These are phyloP conservation scores for Tetrapedia diversipes DNA, from an alignment of 2,888 invertebrate genomes.

Conservation along the genomic window DNA sequence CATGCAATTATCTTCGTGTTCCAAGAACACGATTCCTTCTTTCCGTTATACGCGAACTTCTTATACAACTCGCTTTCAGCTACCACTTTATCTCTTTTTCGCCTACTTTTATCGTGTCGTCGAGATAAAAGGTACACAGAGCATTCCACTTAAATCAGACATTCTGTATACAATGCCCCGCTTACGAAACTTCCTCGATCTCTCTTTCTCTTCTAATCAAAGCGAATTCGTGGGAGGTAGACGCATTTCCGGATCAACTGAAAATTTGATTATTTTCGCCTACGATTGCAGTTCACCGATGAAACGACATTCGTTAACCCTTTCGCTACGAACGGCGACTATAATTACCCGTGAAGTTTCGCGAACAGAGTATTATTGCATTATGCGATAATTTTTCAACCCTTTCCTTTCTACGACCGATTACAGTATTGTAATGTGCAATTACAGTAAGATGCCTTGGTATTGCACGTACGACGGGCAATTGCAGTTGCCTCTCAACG, in stretches of 20 bases:
- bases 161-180: conserved; percentile 2
- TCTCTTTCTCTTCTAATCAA: conserved; percentile 1
- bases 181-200: background rate
- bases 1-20: background rate
- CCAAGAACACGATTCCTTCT: background rate
- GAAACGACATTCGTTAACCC: too few relatives aligned
- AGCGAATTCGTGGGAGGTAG: conserved; percentile 11
- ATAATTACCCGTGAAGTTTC: too few relatives aligned
- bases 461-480: too few relatives aligned
- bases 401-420: too few relatives aligned
- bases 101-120: background rate
- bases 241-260: conserved; percentile 1
- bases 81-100: background rate
- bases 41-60: background rate
- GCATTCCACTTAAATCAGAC: conserved; percentile 14
- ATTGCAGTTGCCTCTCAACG: too few relatives aligned
- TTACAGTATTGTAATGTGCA: too few relatives aligned
- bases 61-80: background rate
- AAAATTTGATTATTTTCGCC: conserved; percentile 16
- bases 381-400: too few relatives aligned
- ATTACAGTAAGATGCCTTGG: too few relatives aligned
- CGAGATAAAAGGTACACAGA: conserved; percentile 9
- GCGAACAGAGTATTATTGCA: too few relatives aligned
- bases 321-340: too few relatives aligned
- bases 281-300: too few relatives aligned